These are phyloP conservation scores for Drosophila pruinosa DNA, from an alignment of 1,140 invertebrate genomes.

Conservation along the genomic window DNA sequence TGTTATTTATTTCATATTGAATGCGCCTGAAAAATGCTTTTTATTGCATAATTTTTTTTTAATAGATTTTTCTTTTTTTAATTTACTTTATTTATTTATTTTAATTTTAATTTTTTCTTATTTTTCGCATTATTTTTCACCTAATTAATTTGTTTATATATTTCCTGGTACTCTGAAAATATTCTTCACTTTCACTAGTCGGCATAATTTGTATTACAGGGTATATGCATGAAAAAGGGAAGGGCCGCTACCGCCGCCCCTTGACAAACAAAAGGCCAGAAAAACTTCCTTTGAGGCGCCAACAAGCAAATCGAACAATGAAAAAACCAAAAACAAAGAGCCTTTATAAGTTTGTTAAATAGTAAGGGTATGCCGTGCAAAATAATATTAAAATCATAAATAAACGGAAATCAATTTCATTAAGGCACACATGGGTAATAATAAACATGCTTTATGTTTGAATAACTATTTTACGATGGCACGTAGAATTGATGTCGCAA, in stretches of 20 bases:
- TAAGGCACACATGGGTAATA: background rate
- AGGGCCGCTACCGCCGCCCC: constrained; percentile 2
- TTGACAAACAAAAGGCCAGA: constrained; percentile 23
- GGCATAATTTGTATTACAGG: background rate
- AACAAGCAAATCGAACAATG: constrained; percentile 49
- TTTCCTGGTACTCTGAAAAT: too few species aligned
- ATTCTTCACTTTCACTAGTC: too few species aligned
- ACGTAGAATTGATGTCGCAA: background rate
- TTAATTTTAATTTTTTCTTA: too few species aligned
- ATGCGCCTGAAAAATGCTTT: too few species aligned
- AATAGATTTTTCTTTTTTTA: too few species aligned
- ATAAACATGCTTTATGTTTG: background rate
- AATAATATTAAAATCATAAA: background rate
- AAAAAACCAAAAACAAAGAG: constrained; percentile 14
- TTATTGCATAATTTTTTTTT: too few species aligned
- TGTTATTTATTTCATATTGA: too few species aligned
- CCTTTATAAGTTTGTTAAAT: background rate
- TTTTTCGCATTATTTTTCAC: too few species aligned
- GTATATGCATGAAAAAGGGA: background rate
- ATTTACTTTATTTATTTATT: too few species aligned
- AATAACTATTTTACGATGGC: background rate
- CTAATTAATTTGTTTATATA: too few species aligned
- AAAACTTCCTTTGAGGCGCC: constrained; percentile 43
- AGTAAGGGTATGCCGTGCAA: constrained; percentile 10
- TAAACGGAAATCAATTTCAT: background rate